These are phyloP conservation scores for Rhynchonycteris naso DNA, from an alignment of 2,797 vertebrate genomes.

Conservation along the genomic window DNA sequence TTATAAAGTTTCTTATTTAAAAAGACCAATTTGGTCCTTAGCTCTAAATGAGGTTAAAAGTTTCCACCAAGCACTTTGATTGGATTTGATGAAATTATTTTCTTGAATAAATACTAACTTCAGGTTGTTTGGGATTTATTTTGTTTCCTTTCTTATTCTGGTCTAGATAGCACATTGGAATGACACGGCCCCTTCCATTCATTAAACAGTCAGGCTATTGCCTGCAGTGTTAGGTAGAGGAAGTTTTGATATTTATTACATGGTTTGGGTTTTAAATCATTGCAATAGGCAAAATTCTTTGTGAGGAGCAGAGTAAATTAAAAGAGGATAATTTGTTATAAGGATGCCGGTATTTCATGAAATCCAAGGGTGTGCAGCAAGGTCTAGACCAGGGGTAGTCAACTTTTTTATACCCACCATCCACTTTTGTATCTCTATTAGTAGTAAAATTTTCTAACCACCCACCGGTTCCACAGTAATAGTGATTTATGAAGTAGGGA, in stretches of 20 bases:
- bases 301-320: neutral
- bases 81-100: constrained; percentile 18
- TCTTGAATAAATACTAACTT: neutral
- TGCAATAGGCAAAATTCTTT: neutral
- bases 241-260: neutral
- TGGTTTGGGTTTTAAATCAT: constrained; percentile 1
- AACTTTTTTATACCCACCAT: too few species aligned
- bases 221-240: neutral
- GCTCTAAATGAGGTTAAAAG: neutral
- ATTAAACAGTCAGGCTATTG: neutral
- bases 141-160: too few species aligned
- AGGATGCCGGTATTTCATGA: neutral
- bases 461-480: too few species aligned
- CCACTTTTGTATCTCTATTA: too few species aligned
- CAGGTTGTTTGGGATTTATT: neutral
- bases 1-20: neutral
- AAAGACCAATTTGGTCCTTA: neutral
- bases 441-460: too few species aligned
- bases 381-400: too few species aligned
- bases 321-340: neutral
- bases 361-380: neutral
- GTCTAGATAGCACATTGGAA: neutral
- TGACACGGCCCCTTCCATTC: neutral
- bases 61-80: neutral
- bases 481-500: too few species aligned